Percentiles rank a stretch among this genome's conserved stretches.
phyloP scores from a whole-genome alignment of 2,113 vertebrate genomes.

The Anolis carolinensis region DNA sequence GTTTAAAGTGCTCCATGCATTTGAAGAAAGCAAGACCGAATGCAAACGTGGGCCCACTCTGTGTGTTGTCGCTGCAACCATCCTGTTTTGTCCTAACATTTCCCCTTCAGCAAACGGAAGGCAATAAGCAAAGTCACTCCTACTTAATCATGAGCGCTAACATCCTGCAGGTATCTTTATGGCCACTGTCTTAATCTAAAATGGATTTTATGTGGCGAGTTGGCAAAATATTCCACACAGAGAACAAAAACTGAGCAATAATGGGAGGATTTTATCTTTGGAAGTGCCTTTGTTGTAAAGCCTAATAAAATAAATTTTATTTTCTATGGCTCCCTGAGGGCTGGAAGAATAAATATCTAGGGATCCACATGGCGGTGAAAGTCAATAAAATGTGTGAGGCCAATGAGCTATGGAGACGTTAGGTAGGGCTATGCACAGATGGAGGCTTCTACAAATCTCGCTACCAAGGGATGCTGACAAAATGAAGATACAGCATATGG shows the following conservation, averaged over 20 bases:
- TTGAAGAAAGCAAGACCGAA: neutral
- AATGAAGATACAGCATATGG: slow-evolving; percentile 16
- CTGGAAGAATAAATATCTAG: slow-evolving; percentile 19
- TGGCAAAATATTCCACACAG: neutral
- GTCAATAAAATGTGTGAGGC: slow-evolving; percentile 22
- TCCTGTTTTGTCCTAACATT: slow-evolving; percentile 15
- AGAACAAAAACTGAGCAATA: slow-evolving; percentile 23
- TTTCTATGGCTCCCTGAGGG: slow-evolving; percentile 12
- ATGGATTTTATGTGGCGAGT: slow-evolving; percentile 4
- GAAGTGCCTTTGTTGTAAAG: slow-evolving; percentile 9
- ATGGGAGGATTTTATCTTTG: slow-evolving; percentile 7
- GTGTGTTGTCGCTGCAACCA: neutral
- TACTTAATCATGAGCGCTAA: slow-evolving; percentile 12
- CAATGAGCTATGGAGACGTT: slow-evolving; percentile 31
- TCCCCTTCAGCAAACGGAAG: slow-evolving; percentile 22
- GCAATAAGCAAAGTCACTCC: neutral
- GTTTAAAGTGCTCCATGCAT: neutral
- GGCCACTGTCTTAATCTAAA: slow-evolving; percentile 32
- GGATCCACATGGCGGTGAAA: slow-evolving; percentile 18
- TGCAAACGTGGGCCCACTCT: neutral
- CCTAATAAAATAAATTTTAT: slow-evolving; percentile 32
- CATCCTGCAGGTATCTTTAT: slow-evolving; percentile 29
- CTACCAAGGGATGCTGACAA: slow-evolving; percentile 1
- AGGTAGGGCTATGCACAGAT: neutral
- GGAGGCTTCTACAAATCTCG: slow-evolving; percentile 19